Base-by-base conservation (phyloP, 2,797 vertebrate genomes). In the Pitangus sulphuratus region DNA sequence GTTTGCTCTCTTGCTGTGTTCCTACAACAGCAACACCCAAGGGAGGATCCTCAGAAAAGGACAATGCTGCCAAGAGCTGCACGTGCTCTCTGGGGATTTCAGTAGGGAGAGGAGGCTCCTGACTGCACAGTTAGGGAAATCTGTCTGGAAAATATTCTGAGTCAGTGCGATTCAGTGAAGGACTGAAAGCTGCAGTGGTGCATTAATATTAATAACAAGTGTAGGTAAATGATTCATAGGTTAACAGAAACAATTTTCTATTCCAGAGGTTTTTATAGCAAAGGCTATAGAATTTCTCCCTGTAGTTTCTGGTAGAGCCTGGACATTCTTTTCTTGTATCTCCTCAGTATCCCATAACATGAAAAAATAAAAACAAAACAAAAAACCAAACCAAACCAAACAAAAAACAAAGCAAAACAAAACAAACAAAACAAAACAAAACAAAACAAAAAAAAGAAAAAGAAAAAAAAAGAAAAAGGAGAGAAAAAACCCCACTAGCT, bases 381-480 rank as follows among this genome's bases (percentile, higher is more conserved):
- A 19, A 20, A 20, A 3, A 1, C 42, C 44, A 33, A 72, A 14
- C 13, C 13, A 26, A 37, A 37, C 35, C 35, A 37, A 37, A 37
- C 35, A 37, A 54, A 17, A 26, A 14, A 15, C 8, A 5, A 30
- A 9, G 12, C 24, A 40, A 19, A 8, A 20, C 8, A 11, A 18
- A 12, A 28, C 1, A 31, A 15, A 3, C 13, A 1, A 28, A 69
- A 39, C 19, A 13, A 18, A 15, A 14, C 8, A 25, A 15, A 61
- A 40, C 7, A 4, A 31, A 31, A 22, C 5, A 30, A 2, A 15
- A 7, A 22, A 21, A 15, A 11, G 0, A 2, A 6, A 7, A 50
- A 33, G 26, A 10, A 30, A 2, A 15, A 7, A 22, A 21, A 15
- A 11, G 0, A 2, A 6, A 7, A 50, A 33, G 26, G 44, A 44